Evolutionary conservation across 2,113 vertebrate genomes (phyloP), one percentile per base, ranked within the genome.

Genomic region (Pampusana beccarii): DNA sequence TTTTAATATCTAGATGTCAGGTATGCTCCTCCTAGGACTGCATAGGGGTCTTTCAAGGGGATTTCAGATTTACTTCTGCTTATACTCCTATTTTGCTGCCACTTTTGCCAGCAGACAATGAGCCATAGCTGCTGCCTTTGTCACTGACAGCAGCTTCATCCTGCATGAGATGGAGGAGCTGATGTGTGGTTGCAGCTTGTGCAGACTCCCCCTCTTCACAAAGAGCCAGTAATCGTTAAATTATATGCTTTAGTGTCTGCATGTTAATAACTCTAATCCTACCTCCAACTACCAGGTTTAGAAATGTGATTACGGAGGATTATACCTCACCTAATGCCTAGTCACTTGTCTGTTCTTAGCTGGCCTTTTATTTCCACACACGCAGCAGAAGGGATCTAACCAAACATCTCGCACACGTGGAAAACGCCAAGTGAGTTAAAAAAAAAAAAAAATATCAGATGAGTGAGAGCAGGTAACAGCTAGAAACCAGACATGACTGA

Each of bases 291-390:
- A 93, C 86, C 93, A 96, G 80, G 26, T 38, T 93, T 90, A 78
- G 92, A 92, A 80, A 80, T 90, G 75, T 40, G 94, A 97, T 97
- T 95, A 98, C 90, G 75, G 94, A 91, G 93, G 95, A 91, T 97
- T 97, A 97, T 95, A 88, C 84, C 91, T 93, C 93, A 82, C 88
- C 92, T 95, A 95, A 96, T 93, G 72, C 96, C 91, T 97, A 92
- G 97, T 97, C 78, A 29, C 88, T 88, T 95, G 72, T 87, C 94
- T 90, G 82, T 95, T 84, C 83, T 86, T 83, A 88, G 67, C 92
- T 82, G 58, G 86, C 82, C 93, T 93, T 96, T 94, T 96, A 93
- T 92, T 95, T 95, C 90, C 95, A 78, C 86, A 88, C 77, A 93
- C 11, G 40, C 90, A 94, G 91, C 79, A 16, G 4, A 5, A 92